Evolutionary conservation across 1,140 invertebrate species (phyloP), one percentile per base, ranked within the genome.

Genomic region (Pteromalus puparum): DNA sequence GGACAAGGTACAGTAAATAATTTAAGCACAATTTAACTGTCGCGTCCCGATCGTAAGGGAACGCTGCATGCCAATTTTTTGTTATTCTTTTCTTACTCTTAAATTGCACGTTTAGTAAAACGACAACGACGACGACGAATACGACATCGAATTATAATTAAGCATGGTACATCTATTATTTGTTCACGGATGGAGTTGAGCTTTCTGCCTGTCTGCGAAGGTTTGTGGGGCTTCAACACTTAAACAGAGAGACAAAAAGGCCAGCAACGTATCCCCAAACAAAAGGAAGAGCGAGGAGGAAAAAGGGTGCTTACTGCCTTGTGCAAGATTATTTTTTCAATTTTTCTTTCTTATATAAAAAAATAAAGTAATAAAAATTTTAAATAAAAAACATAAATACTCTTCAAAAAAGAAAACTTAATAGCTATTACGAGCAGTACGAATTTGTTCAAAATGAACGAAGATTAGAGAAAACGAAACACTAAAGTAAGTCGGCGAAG

Each of bases 111-210:
- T 81, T 77, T 24, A 82, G 87, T 78, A 84, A 87, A 77, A 89
- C 85, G 81, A 90, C 85, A 83, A 90, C 88, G 87, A 90, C 87
- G 86, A 34, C 30, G 30, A 34, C 30, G 30, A 91, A 84, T 87
- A 91, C 88, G 87, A 91, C 89, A 90, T 85, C 87, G 86, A 91
- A 82, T 90, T 88, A 89, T 84, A 88, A 82, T 81, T 72, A 84
- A 81, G 77, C 73, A 80, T 34, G 70, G 77, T 84, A 84, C 70
- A 84, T 80, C 5, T 81, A 73, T 78, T 73, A 78, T 73, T 84
- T 80, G 26, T 80, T 84, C 26, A 26, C 48, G 2, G 30, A 74
- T 30, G 46, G 48, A 61, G 61, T 26, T 48, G 61, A 68, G 26
- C 24, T 81, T 80, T 65, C 65, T 79, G 68, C 2, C 75, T 46